Conservation (phyloP, 1,140 invertebrate genomes). For the Drosophila pseudoananassae region DNA sequence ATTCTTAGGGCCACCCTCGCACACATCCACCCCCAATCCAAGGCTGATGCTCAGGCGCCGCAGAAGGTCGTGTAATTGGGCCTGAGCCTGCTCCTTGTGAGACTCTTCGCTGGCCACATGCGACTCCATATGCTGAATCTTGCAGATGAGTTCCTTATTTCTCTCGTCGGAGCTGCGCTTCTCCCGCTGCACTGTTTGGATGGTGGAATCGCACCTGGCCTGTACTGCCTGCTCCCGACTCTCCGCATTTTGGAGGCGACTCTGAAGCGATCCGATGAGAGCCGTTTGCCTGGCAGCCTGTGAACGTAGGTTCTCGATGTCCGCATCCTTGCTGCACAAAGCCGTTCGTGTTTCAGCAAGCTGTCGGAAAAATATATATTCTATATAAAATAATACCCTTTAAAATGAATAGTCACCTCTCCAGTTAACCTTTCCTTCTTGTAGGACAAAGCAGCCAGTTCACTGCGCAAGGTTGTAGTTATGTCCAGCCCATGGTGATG, state of each 20-base stretch:
- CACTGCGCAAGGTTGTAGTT: constrained; percentile 90
- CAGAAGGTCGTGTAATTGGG: constrained; percentile 89
- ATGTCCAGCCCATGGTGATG: constrained; percentile 85
- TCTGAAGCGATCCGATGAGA: constrained; percentile 90
- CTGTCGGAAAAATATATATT: constrained; percentile 23
- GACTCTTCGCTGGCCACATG: constrained; percentile 89
- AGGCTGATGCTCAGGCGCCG: constrained; percentile 88
- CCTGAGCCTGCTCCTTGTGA: constrained; percentile 87
- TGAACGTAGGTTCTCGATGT: constrained; percentile 86
- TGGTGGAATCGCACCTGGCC: constrained; percentile 88
- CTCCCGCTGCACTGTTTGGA: constrained; percentile 90
- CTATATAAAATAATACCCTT: background rate
- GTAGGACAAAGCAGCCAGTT: constrained; percentile 91
- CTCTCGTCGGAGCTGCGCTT: constrained; percentile 90
- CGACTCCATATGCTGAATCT: constrained; percentile 88
- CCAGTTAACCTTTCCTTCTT: constrained; percentile 91
- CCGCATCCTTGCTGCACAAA: constrained; percentile 67
- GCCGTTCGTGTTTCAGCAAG: constrained; percentile 63
- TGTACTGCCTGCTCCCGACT: constrained; percentile 89
- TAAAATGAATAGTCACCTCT: constrained; percentile 85
- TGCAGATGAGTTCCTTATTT: constrained; percentile 90
- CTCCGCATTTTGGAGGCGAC: constrained; percentile 91
- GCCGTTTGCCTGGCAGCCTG: constrained; percentile 92
- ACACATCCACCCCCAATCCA: constrained; percentile 88
- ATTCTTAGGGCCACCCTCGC: constrained; percentile 85